Percentiles rank a stretch among this genome's conserved stretches.
Conservation (phyloP, 2,888 invertebrate genomes). For the Mongoloraphidia duomilia region DNA sequence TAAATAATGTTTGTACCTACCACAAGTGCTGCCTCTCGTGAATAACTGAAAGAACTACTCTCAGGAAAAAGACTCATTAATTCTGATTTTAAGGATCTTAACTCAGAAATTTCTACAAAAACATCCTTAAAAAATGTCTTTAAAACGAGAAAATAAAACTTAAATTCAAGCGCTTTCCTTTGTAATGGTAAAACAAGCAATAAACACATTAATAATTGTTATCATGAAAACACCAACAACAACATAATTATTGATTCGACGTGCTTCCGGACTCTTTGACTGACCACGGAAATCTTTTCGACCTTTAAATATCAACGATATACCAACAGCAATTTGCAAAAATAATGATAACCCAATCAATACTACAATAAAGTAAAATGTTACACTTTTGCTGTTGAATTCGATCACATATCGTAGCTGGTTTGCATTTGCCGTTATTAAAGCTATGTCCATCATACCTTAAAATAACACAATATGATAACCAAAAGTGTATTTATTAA, state of each 20-base stretch:
- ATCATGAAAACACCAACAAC: conserved; percentile 49
- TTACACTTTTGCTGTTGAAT: conserved; percentile 39
- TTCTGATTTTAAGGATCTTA: too few relatives aligned
- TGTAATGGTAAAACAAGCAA: conserved; percentile 44
- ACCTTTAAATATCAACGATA: conserved; percentile 46
- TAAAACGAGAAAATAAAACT: too few relatives aligned
- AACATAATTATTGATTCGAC: conserved; percentile 44
- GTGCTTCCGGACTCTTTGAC: conserved; percentile 32
- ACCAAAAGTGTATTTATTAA: too few relatives aligned
- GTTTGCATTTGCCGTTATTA: conserved; percentile 56
- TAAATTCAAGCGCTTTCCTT: too few relatives aligned
- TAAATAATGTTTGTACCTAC: too few relatives aligned
- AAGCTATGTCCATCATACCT: conserved; percentile 57
- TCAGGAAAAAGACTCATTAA: too few relatives aligned
- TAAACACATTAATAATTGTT: conserved; percentile 52
- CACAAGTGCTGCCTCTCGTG: too few relatives aligned
- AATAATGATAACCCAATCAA: conserved; percentile 43
- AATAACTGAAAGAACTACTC: too few relatives aligned
- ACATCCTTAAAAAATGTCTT: too few relatives aligned
- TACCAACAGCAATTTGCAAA: conserved; percentile 48
- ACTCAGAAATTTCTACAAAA: too few relatives aligned
- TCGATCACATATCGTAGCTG: conserved; percentile 49
- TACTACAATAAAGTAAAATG: conserved; percentile 39
- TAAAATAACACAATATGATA: conserved; percentile 12
- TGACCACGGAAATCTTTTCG: conserved; percentile 35